These are phyloP conservation scores for Chelon labrosus DNA, from an alignment of 2,797 vertebrate species.

Conservation along the genomic window DNA sequence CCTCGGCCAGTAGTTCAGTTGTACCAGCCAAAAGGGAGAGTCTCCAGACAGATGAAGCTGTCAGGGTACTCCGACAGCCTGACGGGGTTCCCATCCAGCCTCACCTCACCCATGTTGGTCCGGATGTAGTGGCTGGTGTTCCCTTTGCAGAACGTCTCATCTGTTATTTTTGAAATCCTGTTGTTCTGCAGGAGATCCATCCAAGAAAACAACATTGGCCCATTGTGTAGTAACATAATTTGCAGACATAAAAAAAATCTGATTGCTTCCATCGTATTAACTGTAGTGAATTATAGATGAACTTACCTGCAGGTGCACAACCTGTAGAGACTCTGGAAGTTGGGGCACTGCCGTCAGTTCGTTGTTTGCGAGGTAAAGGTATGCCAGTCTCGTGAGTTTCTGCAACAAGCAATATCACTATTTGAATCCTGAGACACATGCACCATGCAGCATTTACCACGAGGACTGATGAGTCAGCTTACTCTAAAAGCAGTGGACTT, in stretches of 20 bases:
- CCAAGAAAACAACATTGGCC: constrained; percentile 11
- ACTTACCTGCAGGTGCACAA: constrained; percentile 92
- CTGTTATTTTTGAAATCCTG: constrained; percentile 90
- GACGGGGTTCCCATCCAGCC: constrained; percentile 93
- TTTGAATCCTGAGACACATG: neutral
- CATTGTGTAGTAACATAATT: neutral
- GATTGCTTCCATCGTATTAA: neutral
- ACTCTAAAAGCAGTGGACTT: constrained; percentile 94
- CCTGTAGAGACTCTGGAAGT: constrained; percentile 90
- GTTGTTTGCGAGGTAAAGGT: constrained; percentile 93
- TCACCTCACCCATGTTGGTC: constrained; percentile 87
- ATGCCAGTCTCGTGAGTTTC: constrained; percentile 90
- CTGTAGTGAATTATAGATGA: constrained; percentile 18
- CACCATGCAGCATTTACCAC: neutral
- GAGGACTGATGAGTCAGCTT: constrained; percentile 15
- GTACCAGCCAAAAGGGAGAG: constrained; percentile 89
- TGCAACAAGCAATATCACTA: constrained; percentile 63
- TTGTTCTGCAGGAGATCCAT: constrained; percentile 87
- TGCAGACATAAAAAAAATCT: neutral
- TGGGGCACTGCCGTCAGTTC: constrained; percentile 91
- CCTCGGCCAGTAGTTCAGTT: constrained; percentile 75
- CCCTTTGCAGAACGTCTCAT: constrained; percentile 95
- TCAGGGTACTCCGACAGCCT: constrained; percentile 88
- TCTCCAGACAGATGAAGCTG: constrained; percentile 92
- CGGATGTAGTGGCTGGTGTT: constrained; percentile 91